Base-by-base conservation (phyloP, 2,113 vertebrate genomes). In the Pangasianodon gigas region DNA sequence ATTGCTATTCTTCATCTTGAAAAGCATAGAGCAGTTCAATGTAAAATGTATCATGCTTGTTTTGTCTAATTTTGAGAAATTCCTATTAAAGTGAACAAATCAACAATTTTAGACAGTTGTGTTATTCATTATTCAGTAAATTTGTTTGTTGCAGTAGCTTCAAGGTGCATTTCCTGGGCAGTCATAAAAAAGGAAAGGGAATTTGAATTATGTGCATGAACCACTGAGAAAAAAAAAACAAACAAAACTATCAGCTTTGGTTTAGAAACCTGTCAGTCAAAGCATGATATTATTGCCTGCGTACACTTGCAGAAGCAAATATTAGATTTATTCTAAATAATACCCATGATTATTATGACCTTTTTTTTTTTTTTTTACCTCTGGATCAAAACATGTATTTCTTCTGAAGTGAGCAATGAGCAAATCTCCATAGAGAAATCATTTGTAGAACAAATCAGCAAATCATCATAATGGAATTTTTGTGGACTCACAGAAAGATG, bases 261-360 rank as follows among this genome's bases (percentile, higher is more conserved):
- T 71, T 86, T 71, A 24, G 46, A 48, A 71, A 24, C 48, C 7
- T 86, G 84, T 37, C 84, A 37, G 46, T 86, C 84, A 86, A 69
- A 32, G 29, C 46, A 37, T 69, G 46, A 86, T 52, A n/a, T 86
- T 37, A 86, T 69, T 71, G 18, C 29, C 46, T 86, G 16, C 5
- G 5, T 51, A 11, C n/a, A 52, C 46, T 37, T 69, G 84, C 44
- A 71, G 65, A 86, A 85, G 51, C 8, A 29, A 69, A 86, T 69
- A 71, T 71, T 71, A 18, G 44, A 86, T 69, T 85, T n/a, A 69
- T 71, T 86, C 46, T 51, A 86, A 71, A 71, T 86, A 67, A 86
- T 69, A 32, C 26, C 26, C 24, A 51, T 52, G 11, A 51, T 52
- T 80, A 19, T 52, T 86, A 21, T 71, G 46, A 52, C 85, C 60